Conservation (phyloP, 2,888 invertebrate species). For the Stenurella melanura region DNA sequence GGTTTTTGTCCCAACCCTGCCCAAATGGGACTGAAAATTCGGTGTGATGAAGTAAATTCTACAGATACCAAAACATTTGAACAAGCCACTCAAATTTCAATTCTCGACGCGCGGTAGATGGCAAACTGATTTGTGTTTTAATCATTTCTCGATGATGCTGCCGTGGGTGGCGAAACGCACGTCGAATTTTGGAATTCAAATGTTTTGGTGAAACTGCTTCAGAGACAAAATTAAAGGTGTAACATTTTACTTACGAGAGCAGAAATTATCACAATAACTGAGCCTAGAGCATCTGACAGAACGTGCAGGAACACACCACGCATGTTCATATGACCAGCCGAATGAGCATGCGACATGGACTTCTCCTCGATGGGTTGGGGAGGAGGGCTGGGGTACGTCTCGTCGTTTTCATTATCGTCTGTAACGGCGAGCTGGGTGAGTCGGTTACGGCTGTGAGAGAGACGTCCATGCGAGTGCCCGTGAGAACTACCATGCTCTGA, state of each 20-base stretch:
- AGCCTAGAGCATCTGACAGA: slow-evolving; percentile 97
- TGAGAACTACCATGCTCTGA: slow-evolving; percentile 82
- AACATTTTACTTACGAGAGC: slow-evolving; percentile 74
- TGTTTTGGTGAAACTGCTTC: too few species aligned
- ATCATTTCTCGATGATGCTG: too few species aligned
- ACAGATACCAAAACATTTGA: too few species aligned
- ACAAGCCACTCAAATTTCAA: too few species aligned
- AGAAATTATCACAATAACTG: slow-evolving; percentile 92
- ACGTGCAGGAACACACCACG: slow-evolving; percentile 99
- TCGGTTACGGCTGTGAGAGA: slow-evolving; percentile 77
- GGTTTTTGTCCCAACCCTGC: too few species aligned
- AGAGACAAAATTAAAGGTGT: too few species aligned
- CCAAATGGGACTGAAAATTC: too few species aligned
- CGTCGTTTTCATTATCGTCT: slow-evolving; percentile 85
- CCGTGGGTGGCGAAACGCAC: too few species aligned
- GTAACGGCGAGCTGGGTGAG: slow-evolving; percentile 78
- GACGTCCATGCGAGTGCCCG: slow-evolving; percentile 80
- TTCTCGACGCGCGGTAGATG: too few species aligned
- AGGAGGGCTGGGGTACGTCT: slow-evolving; percentile 75
- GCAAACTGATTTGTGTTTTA: too few species aligned
- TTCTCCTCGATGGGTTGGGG: slow-evolving; percentile 66
- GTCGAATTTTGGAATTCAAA: too few species aligned
- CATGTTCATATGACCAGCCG: slow-evolving; percentile 96
- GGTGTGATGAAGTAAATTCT: too few species aligned
- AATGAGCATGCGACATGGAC: slow-evolving; percentile 73